Evolutionary conservation across 2,888 invertebrate species (phyloP).

Genomic region (Apotomis betuletana): DNA sequence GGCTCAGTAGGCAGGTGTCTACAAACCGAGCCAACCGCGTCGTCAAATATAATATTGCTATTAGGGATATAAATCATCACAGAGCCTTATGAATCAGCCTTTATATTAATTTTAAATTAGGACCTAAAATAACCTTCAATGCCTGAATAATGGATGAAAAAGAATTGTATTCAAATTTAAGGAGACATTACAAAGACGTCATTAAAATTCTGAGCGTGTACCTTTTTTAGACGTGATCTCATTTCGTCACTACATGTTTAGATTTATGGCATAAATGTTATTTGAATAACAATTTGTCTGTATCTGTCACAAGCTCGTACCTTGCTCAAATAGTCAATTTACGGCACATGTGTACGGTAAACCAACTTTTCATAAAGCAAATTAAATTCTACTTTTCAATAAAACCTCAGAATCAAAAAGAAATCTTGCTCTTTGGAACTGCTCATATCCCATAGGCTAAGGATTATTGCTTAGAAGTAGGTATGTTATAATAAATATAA

Average conservation of each 20-base stretch:
- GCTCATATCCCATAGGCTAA: no score
- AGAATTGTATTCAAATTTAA: constrained; percentile 44
- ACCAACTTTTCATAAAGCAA: not conserved
- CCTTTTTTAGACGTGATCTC: constrained; percentile 54
- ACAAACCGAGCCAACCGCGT: no score
- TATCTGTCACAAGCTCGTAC: not conserved
- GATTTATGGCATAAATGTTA: constrained; percentile 44
- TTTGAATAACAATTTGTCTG: constrained; percentile 14
- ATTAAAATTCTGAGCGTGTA: constrained; percentile 47
- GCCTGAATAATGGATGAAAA: constrained; percentile 15
- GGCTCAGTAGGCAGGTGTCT: no score
- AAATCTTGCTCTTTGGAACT: no score
- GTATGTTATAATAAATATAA: no score
- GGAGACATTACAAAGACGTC: constrained; percentile 48
- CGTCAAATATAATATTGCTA: no score
- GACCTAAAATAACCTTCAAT: not conserved
- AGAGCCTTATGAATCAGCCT: no score
- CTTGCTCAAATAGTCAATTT: not conserved
- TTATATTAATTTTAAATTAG: not conserved
- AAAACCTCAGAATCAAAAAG: not conserved
- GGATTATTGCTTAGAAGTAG: no score
- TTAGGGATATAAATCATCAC: no score
- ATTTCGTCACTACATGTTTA: constrained; percentile 46
- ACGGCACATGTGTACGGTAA: not conserved
- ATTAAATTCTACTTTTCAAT: not conserved